Evolutionary conservation across 2,888 invertebrate genomes (phyloP).

Genomic region (Linnaemya vulpina): DNA sequence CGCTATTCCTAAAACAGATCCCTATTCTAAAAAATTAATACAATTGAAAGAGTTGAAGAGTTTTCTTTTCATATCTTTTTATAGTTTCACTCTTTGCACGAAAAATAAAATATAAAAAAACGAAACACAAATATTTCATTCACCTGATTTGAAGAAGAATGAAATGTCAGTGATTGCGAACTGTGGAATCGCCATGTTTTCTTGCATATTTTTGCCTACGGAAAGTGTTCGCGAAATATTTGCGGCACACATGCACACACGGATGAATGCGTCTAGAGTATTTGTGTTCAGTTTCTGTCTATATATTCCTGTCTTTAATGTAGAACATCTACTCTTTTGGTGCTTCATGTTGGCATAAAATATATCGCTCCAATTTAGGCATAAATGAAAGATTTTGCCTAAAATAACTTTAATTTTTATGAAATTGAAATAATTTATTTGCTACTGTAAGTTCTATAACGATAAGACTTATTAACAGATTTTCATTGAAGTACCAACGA

Average conservation of each 20-base stretch:
- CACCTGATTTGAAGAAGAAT: neutral
- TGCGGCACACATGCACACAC: neutral
- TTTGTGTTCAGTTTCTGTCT: neutral
- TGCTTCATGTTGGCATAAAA: no score
- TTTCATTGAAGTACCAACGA: no score
- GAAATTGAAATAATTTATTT: no score
- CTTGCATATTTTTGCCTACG: slow-evolving; percentile 14
- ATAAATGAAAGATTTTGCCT: no score
- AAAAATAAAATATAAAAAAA: neutral
- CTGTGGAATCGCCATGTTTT: neutral
- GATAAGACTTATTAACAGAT: no score
- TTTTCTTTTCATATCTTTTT: neutral
- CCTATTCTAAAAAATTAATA: slow-evolving; percentile 1
- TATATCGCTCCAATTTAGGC: no score
- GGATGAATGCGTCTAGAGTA: neutral
- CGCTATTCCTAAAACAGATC: neutral
- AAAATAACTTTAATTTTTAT: no score
- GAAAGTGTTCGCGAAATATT: neutral
- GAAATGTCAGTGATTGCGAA: slow-evolving; percentile 21
- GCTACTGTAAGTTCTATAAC: no score
- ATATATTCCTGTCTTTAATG: neutral
- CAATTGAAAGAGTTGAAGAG: neutral
- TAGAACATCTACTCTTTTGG: neutral
- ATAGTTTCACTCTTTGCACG: neutral
- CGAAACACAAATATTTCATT: slow-evolving; percentile 1